Conservation (phyloP, 2,797 vertebrate species). For the Smutsia temminckii region DNA sequence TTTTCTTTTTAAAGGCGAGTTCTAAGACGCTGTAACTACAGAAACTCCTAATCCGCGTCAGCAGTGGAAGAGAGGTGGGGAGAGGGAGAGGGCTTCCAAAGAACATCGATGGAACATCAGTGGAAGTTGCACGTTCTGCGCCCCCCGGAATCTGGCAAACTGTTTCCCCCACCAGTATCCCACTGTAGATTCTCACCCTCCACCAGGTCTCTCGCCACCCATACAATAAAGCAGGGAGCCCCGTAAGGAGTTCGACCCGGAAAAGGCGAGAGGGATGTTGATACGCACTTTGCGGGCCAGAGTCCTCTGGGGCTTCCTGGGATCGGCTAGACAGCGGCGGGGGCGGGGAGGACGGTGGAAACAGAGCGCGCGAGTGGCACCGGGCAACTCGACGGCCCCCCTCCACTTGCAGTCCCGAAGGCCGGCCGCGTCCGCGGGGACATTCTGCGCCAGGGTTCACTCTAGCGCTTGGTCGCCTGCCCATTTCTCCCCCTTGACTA, state of each 20-base stretch:
- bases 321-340: neutral
- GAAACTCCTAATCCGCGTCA: conserved; percentile 46
- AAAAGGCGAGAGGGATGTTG: conserved; percentile 60
- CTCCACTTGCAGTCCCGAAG: neutral
- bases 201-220: conserved; percentile 22
- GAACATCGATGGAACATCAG: conserved; percentile 63
- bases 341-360: too few relatives aligned
- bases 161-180: neutral
- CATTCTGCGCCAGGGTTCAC: neutral
- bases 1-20: conserved; percentile 61
- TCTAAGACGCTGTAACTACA: conserved; percentile 51
- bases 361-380: neutral
- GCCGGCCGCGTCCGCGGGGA: neutral
- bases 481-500: conserved; percentile 2
- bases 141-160: neutral
- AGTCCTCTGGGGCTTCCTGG: conserved; percentile 47
- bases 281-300: conserved; percentile 38
- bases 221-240: conserved; percentile 69
- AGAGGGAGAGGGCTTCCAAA: conserved; percentile 46
- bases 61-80: neutral
- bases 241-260: conserved; percentile 62
- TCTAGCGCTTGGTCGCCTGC: neutral
- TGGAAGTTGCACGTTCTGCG: conserved; percentile 41
- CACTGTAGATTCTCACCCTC: neutral
- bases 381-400: neutral